A percentile compares a stretch with the other conserved stretches of the same genome.
phyloP scores from a whole-genome alignment of 2,888 invertebrate genomes.

The Mactromeris polynyma region DNA sequence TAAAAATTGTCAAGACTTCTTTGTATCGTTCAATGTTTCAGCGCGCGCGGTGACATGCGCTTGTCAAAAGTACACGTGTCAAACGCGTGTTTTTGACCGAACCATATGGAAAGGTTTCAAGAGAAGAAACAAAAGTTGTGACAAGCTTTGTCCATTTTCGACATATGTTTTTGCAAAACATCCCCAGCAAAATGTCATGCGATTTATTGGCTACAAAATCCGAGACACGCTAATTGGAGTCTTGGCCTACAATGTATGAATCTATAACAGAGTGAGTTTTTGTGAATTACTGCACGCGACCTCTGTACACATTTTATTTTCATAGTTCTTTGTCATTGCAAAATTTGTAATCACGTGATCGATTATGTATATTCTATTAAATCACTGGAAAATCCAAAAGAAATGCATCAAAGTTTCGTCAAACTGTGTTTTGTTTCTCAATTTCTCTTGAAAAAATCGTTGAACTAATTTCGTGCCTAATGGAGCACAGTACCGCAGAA shows the following conservation, averaged over 20 bases:
- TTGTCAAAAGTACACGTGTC: conserved; percentile 42
- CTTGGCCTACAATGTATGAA: too few species aligned
- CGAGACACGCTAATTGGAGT: background rate
- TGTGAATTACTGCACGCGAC: too few species aligned
- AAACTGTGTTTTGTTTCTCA: too few species aligned
- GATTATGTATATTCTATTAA: too few species aligned
- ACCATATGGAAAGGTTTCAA: background rate
- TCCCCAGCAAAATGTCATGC: background rate
- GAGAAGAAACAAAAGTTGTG: background rate
- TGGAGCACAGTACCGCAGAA: background rate
- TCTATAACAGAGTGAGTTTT: too few species aligned
- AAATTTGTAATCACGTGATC: too few species aligned
- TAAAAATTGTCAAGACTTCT: background rate
- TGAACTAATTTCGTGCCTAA: too few species aligned
- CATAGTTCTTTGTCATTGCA: too few species aligned
- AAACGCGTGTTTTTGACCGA: conserved; percentile 22
- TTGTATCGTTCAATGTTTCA: background rate
- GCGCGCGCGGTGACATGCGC: conserved; percentile 33
- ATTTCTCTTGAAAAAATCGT: too few species aligned
- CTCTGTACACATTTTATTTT: too few species aligned
- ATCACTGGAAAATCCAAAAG: too few species aligned
- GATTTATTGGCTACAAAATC: background rate
- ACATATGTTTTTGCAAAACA: conserved; percentile 22
- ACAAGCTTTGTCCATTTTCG: conserved; percentile 30
- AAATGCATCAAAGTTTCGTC: too few species aligned